Evolutionary conservation across 2,113 vertebrate genomes (phyloP).

Genomic region (Hemibagrus wyckioides): DNA sequence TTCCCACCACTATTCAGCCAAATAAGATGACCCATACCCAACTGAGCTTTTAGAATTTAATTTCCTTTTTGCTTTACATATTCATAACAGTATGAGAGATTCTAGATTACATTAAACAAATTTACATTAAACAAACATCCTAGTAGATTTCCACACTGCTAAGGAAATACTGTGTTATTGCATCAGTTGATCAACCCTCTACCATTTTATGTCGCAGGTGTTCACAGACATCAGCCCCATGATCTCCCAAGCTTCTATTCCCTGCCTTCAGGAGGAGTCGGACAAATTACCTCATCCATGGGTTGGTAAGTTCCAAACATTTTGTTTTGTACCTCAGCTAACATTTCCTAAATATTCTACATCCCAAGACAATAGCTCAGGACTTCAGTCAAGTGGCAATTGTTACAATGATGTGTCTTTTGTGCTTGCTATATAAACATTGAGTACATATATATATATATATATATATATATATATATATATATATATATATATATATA

Average conservation of each 20-base stretch:
- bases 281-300: constrained; percentile 93
- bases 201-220: constrained; percentile 68
- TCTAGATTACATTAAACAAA: constrained; percentile 26
- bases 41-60: neutral
- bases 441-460: too few relatives aligned
- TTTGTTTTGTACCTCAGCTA: neutral
- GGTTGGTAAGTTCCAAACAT: constrained; percentile 86
- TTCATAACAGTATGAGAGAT: neutral
- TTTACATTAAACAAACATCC: constrained; percentile 51
- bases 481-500: too few relatives aligned
- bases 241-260: constrained; percentile 94
- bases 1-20: neutral
- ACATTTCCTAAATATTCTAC: neutral
- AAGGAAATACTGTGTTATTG: constrained; percentile 46
- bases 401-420: neutral
- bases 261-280: constrained; percentile 85
- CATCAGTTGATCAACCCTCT: neutral
- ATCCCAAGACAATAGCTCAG: neutral
- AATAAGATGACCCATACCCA: neutral
- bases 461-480: too few relatives aligned
- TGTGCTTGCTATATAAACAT: neutral
- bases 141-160: constrained; percentile 66
- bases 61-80: neutral
- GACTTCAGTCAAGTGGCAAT: neutral
- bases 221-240: constrained; percentile 91